Conservation (phyloP, 2,797 vertebrate species). For the Darevskia mixta region DNA sequence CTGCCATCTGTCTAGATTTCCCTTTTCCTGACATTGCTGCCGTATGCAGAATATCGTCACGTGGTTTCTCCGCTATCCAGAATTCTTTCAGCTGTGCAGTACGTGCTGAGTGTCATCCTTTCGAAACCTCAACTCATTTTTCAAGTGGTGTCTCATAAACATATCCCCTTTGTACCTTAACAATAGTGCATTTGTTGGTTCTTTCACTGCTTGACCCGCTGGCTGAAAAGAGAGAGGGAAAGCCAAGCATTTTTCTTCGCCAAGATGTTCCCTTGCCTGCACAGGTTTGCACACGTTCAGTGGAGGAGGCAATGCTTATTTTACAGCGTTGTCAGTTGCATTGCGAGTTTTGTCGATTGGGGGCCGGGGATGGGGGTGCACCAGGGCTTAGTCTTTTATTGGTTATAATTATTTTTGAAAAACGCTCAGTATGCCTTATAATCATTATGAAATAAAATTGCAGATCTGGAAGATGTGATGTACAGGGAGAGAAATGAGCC, state of each 20-base stretch:
- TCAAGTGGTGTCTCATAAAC: constrained; percentile 49
- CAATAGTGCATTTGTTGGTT: constrained; percentile 36
- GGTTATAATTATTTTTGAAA: constrained; percentile 41
- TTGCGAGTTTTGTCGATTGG: constrained; percentile 44
- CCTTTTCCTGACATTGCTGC: constrained; percentile 5
- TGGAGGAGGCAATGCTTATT: constrained; percentile 49
- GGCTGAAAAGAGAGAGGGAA: constrained; percentile 42
- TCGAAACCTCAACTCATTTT: constrained; percentile 58
- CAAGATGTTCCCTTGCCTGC: constrained; percentile 31
- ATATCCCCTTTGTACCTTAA: constrained; percentile 51
- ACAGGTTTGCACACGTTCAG: constrained; percentile 58
- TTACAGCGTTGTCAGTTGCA: constrained; percentile 54
- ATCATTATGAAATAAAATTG: constrained; percentile 27
- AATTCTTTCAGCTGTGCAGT: constrained; percentile 40
- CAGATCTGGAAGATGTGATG: not conserved
- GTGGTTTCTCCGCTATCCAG: constrained; percentile 40
- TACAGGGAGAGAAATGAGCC: not conserved
- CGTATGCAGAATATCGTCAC: not conserved
- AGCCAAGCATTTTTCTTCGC: constrained; percentile 29
- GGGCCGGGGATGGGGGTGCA: not conserved
- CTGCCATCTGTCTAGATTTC: constrained; percentile 4
- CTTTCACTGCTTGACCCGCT: constrained; percentile 58
- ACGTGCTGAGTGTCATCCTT: constrained; percentile 49
- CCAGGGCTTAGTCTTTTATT: constrained; percentile 48
- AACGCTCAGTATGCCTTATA: constrained; percentile 23